Evolutionary conservation across 2,113 vertebrate species (phyloP), one percentile per base, ranked within the genome.

Genomic region (Syngnathus scovelli): DNA sequence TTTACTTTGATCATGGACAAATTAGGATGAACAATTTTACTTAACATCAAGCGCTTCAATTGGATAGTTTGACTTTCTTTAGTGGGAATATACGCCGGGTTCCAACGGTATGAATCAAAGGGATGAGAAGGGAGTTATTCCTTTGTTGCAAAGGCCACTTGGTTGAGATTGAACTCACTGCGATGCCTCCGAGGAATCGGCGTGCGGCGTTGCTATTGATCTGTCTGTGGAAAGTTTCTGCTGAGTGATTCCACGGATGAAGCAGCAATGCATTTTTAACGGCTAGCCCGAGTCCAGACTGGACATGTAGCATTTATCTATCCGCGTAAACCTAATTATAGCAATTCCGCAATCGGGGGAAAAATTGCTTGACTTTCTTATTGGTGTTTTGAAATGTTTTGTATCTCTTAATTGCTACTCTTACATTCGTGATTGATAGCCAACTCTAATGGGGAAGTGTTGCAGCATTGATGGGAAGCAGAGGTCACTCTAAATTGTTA

Each of bases 151-250:
- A 83, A 87, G 85, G 87, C 84, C 84, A 86, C 83, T 86, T 75
- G 81, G 82, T 77, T 88, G 80, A 77, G 82, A 78, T 85, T 81
- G 67, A 84, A 79, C 80, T 81, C 72, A 76, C 84, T 86, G 83
- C 81, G 75, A 76, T 78, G 79, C 82, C 79, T 88, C 54, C 63
- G 80, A 85, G 84, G 78, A 85, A 82, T 79, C 77, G 44, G 62
- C 59, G 79, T 81, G 75, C 19, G 49, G 82, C 75, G 66, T 60
- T 72, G 64, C 76, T 90, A 90, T 90, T 88, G 90, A 92, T 90
- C 85, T 82, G 84, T 88, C 78, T 85, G 86, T 85, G 84, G 79
- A 88, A 88, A 89, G 89, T 88, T 89, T 81, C 80, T 80, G 75
- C 72, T 75, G 80, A 88, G 73, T 83, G 85, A 88, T 87, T 89